Percentiles rank a stretch among this genome's conserved stretches.
These are phyloP conservation scores for Rhyacophila brunnea DNA, from an alignment of 1,140 invertebrate genomes.

Conservation along the genomic window DNA sequence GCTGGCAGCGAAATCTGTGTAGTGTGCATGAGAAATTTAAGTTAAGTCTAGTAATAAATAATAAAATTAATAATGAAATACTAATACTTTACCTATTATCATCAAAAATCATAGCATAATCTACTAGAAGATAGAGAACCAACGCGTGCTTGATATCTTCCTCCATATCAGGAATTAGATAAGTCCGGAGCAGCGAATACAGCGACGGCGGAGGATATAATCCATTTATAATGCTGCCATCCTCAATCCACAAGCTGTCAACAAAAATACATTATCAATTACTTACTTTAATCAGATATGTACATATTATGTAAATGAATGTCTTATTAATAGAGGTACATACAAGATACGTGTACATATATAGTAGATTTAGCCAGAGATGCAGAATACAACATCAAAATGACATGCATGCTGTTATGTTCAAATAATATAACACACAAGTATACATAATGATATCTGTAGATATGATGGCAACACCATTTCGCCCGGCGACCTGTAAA, in stretches of 20 bases:
- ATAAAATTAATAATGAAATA: constrained; percentile 6
- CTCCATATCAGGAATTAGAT: constrained; percentile 65
- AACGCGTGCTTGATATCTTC: constrained; percentile 73
- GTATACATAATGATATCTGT: no score
- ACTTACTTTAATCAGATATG: background rate
- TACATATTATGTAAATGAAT: constrained; percentile 1
- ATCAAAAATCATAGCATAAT: constrained; percentile 67
- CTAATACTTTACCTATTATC: constrained; percentile 43
- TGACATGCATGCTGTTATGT: no score
- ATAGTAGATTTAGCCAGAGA: constrained; percentile 36
- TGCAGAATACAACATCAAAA: no score
- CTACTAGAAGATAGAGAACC: constrained; percentile 77
- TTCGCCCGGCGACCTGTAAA: no score
- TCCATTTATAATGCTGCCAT: constrained; percentile 60
- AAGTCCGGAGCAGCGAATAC: constrained; percentile 71
- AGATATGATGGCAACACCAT: no score
- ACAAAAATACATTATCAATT: background rate
- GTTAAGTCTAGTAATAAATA: no score
- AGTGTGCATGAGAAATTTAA: no score
- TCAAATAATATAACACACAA: no score
- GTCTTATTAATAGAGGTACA: constrained; percentile 18
- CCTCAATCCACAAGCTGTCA: constrained; percentile 64
- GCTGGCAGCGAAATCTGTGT: no score
- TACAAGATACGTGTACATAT: constrained; percentile 53
- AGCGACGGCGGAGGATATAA: constrained; percentile 80